Evolutionary conservation across 2,888 invertebrate species (phyloP).

Genomic region (Drosophila suboccidentalis): DNA sequence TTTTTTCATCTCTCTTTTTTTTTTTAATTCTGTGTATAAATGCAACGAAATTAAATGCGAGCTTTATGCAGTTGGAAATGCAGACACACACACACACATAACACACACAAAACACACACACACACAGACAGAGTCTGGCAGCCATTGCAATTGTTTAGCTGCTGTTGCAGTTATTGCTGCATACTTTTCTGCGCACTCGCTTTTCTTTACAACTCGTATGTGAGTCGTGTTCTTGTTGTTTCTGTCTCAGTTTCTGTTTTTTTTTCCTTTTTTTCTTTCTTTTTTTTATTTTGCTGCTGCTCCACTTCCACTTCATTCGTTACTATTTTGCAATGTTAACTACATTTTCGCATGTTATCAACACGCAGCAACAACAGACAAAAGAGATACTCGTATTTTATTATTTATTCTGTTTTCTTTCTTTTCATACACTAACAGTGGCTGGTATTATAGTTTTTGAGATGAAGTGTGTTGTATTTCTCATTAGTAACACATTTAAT

Average conservation of each 20-base stretch:
- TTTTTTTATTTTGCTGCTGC: constrained; percentile 26
- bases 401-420: constrained; percentile 43
- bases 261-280: constrained; percentile 22
- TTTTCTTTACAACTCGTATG: constrained; percentile 25
- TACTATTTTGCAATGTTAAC: constrained; percentile 77
- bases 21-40: constrained; percentile 33
- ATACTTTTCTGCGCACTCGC: constrained; percentile 66
- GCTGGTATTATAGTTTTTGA: background rate
- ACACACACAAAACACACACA: background rate
- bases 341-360: constrained; percentile 71
- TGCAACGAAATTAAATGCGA: constrained; percentile 77
- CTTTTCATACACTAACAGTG: background rate
- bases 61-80: constrained; percentile 77
- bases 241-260: background rate
- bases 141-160: constrained; percentile 56
- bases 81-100: constrained; percentile 40
- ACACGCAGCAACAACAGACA: constrained; percentile 29
- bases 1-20: background rate
- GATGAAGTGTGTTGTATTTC: background rate
- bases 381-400: constrained; percentile 36
- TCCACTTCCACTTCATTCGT: constrained; percentile 73
- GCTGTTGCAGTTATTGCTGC: constrained; percentile 59
- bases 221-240: constrained; percentile 1
- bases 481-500: too few relatives aligned
- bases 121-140: constrained; percentile 3